Conservation (phyloP, 2,113 vertebrate species). For the Trochalopteron elliotii region DNA sequence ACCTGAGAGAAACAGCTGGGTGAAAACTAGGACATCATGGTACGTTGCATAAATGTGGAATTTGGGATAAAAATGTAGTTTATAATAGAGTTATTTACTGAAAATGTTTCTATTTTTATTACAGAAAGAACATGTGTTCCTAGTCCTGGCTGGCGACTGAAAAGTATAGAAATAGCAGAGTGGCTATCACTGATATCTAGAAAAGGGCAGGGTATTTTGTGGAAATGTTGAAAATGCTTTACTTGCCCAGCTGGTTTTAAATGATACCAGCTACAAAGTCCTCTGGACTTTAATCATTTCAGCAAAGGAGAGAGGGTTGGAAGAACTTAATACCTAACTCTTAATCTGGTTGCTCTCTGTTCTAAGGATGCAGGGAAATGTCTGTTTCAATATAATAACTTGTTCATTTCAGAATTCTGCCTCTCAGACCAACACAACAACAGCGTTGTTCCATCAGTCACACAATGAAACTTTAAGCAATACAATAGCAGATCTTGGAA, state of each 20-base stretch:
- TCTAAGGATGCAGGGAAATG: background rate
- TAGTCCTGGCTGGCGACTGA: background rate
- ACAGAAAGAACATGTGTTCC: background rate
- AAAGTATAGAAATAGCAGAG: background rate
- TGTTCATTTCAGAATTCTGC: conserved; percentile 10
- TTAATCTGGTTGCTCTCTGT: background rate
- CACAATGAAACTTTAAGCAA: background rate
- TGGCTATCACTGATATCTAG: background rate
- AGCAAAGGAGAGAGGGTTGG: background rate
- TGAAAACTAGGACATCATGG: background rate
- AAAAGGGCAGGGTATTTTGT: background rate
- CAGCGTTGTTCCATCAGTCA: background rate
- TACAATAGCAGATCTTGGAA: background rate
- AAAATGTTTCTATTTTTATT: background rate
- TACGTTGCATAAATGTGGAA: background rate
- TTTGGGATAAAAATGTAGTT: background rate
- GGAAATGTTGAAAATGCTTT: background rate
- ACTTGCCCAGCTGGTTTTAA: conserved; percentile 12
- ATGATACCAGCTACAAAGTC: background rate
- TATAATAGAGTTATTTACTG: background rate
- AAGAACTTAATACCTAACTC: background rate
- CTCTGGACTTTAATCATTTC: background rate
- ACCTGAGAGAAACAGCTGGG: background rate
- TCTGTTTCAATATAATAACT: background rate
- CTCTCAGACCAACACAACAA: background rate